Evolutionary conservation across 2,797 vertebrate genomes (phyloP).

Genomic region (Graptemys geographica): DNA sequence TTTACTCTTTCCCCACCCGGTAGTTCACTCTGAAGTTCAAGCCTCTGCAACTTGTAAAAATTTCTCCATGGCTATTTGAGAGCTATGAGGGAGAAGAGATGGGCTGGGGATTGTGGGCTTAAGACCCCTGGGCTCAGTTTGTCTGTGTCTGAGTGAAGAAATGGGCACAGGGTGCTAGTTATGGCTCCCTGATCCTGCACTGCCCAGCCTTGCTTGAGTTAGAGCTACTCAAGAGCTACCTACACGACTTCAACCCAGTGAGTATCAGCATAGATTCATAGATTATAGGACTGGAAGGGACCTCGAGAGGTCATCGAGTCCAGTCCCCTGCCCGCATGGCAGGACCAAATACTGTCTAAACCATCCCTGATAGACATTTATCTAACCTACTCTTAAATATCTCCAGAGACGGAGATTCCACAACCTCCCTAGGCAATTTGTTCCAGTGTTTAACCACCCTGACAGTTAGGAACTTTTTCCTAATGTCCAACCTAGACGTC

Average conservation of each 20-base stretch:
- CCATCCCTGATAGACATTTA: too few relatives aligned
- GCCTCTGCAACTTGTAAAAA: background rate
- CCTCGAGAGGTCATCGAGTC: too few relatives aligned
- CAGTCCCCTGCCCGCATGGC: too few relatives aligned
- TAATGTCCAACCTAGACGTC: too few relatives aligned
- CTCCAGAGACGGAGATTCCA: too few relatives aligned
- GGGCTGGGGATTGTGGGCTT: background rate
- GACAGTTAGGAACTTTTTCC: too few relatives aligned
- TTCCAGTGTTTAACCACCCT: too few relatives aligned
- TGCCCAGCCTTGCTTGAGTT: accelerated
- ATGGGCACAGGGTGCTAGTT: background rate
- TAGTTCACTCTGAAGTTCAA: background rate
- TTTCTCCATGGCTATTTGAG: background rate
- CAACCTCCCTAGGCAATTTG: too few relatives aligned
- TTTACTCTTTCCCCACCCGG: background rate
- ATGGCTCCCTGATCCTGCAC: background rate
- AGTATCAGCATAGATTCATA: background rate
- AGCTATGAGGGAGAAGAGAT: background rate
- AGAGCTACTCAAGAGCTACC: background rate
- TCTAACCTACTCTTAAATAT: too few relatives aligned
- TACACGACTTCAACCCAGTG: background rate
- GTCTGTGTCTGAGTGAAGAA: background rate
- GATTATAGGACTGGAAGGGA: too few relatives aligned
- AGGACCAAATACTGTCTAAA: too few relatives aligned
- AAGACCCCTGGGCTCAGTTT: background rate